phyloP scores from a whole-genome alignment of 2,888 invertebrate genomes.

The Troides aeacus region DNA sequence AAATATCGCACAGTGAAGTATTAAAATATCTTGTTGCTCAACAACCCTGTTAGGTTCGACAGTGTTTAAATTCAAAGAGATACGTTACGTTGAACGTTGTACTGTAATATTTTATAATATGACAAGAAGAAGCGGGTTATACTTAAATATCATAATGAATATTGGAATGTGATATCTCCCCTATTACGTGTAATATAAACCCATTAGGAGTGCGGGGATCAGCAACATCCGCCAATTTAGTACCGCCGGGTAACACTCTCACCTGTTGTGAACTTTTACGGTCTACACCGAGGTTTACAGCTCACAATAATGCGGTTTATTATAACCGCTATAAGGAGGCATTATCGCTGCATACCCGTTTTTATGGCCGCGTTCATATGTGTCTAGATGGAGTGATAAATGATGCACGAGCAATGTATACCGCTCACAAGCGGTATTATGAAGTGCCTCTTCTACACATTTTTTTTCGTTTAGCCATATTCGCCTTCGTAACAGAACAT shows the following conservation, averaged over 20 bases:
- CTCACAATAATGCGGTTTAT: conserved; percentile 33
- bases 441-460: conserved; percentile 2
- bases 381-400: conserved; percentile 30
- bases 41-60: no score
- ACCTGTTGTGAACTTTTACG: conserved; percentile 55
- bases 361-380: conserved; percentile 20
- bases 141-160: background rate
- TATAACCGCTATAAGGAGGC: conserved; percentile 24
- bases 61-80: background rate
- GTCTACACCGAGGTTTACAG: conserved; percentile 34
- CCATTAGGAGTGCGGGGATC: conserved; percentile 26
- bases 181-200: conserved; percentile 26
- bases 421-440: conserved; percentile 19
- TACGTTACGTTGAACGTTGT: background rate
- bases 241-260: conserved; percentile 33
- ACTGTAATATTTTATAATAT: background rate
- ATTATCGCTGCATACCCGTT: conserved; percentile 26
- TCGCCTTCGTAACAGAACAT: background rate
- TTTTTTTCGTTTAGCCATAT: background rate
- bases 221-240: conserved; percentile 35
- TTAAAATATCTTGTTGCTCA: no score
- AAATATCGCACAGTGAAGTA: no score
- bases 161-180: conserved; percentile 3
- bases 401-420: conserved; percentile 28
- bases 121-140: background rate